Evolutionary conservation across 2,113 vertebrate species (phyloP).

Genomic region (Silurus glanis): DNA sequence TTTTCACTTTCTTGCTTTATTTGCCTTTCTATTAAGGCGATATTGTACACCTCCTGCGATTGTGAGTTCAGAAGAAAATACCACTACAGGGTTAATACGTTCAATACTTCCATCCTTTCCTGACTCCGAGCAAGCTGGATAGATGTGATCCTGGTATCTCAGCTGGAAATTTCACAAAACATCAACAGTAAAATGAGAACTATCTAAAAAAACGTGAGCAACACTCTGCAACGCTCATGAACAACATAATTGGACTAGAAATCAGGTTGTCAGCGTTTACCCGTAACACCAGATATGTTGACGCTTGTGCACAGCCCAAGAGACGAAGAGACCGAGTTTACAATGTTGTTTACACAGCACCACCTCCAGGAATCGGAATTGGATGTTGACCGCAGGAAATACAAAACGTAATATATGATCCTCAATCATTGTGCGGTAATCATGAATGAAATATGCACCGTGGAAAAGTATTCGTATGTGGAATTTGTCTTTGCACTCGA

Average conservation of each 20-base stretch:
- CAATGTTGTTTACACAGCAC: constrained; percentile 1
- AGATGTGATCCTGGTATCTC: constrained; percentile 30
- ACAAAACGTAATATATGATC: not conserved
- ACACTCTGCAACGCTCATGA: constrained; percentile 18
- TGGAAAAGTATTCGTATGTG: constrained; percentile 23
- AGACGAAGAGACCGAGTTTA: not conserved
- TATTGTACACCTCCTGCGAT: constrained; percentile 20
- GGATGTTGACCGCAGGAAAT: not conserved
- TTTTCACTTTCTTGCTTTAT: constrained; percentile 7
- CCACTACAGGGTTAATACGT: constrained; percentile 11
- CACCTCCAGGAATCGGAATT: not conserved
- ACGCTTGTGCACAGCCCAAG: not conserved
- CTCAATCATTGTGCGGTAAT: constrained; percentile 15
- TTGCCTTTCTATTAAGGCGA: constrained; percentile 28
- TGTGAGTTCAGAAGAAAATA: constrained; percentile 20
- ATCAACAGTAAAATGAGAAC: constrained; percentile 22
- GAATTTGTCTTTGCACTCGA: constrained; percentile 3
- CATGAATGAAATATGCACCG: constrained; percentile 20
- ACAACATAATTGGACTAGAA: constrained; percentile 5
- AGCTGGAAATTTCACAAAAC: constrained; percentile 18
- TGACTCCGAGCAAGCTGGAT: constrained; percentile 13
- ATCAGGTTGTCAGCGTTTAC: constrained; percentile 21
- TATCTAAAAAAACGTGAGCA: constrained; percentile 8
- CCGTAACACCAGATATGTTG: not conserved
- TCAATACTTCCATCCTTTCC: constrained; percentile 9